phyloP scores from a whole-genome alignment of 2,113 vertebrate species.

The Crypturellus undulatus region DNA sequence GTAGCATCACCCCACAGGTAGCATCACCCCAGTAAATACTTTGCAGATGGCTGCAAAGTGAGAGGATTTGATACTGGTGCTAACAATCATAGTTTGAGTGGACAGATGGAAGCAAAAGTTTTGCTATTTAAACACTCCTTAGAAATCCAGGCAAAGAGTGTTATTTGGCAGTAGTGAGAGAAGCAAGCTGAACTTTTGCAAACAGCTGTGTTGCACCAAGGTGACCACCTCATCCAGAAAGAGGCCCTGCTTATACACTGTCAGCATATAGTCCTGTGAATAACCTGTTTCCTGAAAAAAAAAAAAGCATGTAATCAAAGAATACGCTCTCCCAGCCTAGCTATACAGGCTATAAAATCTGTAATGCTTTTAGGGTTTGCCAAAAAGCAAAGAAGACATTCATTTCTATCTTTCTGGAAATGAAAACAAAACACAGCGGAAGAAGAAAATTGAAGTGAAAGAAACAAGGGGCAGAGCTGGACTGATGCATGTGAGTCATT shows the following conservation, averaged over 20 bases:
- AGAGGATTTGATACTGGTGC: not conserved
- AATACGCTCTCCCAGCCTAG: not conserved
- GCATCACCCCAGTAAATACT: too few species aligned
- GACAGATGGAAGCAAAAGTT: not conserved
- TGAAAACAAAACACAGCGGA: not conserved
- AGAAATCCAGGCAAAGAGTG: not conserved
- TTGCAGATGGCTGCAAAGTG: not conserved
- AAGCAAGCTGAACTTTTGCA: not conserved
- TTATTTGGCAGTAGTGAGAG: not conserved
- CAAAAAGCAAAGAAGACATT: constrained; percentile 43
- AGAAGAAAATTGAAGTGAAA: constrained; percentile 50
- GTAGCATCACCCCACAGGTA: not conserved
- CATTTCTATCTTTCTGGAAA: constrained; percentile 30
- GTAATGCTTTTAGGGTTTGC: constrained; percentile 37
- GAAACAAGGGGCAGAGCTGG: constrained; percentile 15
- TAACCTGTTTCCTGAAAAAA: not conserved
- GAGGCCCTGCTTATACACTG: not conserved
- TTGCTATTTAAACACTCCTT: not conserved
- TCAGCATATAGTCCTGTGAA: not conserved
- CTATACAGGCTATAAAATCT: not conserved
- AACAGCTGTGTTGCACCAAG: not conserved
- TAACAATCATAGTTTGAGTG: not conserved
- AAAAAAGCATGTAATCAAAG: not conserved
- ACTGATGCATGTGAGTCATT: constrained; percentile 38
- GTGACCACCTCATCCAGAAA: not conserved